Evolutionary conservation across 2,797 vertebrate species (phyloP).

Genomic region (Oceanodroma leucorhoa): DNA sequence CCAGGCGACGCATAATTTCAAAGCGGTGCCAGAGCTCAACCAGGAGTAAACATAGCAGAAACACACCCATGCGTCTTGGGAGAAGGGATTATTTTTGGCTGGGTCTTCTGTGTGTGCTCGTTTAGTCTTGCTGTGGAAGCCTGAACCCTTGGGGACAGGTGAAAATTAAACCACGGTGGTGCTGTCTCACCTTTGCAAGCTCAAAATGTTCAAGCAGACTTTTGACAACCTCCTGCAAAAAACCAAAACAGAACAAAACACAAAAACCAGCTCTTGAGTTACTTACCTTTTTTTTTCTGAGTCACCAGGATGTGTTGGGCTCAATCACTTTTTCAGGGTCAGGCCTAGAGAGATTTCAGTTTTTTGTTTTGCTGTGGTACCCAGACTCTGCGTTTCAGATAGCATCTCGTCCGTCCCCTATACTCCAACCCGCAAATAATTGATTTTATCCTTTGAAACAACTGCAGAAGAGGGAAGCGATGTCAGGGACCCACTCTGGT

Average conservation of each 20-base stretch:
- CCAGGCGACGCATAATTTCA: rapidly evolving
- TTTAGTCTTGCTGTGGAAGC: not conserved
- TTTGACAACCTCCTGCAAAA: not conserved
- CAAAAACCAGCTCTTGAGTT: not conserved
- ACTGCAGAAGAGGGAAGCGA: not conserved
- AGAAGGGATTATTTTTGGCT: not conserved
- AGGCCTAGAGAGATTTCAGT: not conserved
- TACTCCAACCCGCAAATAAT: too few relatives aligned
- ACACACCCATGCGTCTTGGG: rapidly evolving
- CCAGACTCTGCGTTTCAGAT: not conserved
- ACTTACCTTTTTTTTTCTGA: not conserved
- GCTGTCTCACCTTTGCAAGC: not conserved
- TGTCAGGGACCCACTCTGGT: not conserved
- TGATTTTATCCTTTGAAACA: not conserved
- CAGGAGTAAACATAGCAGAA: not conserved
- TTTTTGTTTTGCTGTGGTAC: not conserved
- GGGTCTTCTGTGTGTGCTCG: not conserved
- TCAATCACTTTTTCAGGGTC: not conserved
- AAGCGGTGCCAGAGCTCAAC: not conserved
- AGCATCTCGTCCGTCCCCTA: not conserved
- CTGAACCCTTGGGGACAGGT: not conserved
- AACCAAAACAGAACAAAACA: not conserved
- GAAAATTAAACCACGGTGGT: not conserved
- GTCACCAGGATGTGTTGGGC: not conserved
- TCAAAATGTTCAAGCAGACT: not conserved